These are phyloP conservation scores for Xerus rutilus DNA, from an alignment of 2,797 vertebrate genomes.

Conservation along the genomic window DNA sequence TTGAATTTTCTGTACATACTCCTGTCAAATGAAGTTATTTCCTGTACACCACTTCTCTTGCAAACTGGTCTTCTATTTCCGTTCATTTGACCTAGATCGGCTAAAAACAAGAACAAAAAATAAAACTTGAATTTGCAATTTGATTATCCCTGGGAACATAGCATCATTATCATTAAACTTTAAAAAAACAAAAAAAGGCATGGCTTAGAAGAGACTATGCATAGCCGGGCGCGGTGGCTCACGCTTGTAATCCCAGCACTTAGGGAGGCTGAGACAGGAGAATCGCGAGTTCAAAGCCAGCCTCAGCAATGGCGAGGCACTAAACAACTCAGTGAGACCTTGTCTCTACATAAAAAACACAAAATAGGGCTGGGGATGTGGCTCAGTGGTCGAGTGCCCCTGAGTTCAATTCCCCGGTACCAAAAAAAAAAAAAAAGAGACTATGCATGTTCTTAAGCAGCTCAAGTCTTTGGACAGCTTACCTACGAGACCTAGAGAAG, in stretches of 20 bases:
- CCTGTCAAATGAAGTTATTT: constrained; percentile 86
- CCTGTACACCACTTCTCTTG: constrained; percentile 89
- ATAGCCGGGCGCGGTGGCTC: no score
- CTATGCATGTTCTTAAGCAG: neutral
- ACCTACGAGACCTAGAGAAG: constrained; percentile 97
- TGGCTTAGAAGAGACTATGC: neutral
- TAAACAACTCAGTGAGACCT: no score
- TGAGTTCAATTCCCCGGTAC: no score
- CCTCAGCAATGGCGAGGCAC: no score
- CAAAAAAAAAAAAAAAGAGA: no score
- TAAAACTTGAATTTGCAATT: neutral
- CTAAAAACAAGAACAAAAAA: constrained; percentile 84
- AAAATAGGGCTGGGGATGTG: no score
- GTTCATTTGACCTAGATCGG: constrained; percentile 96
- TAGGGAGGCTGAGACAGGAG: no score
- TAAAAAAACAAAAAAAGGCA: neutral
- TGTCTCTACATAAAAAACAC: no score
- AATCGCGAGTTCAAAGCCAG: no score
- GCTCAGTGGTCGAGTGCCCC: no score
- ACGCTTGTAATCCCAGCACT: no score
- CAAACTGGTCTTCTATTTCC: constrained; percentile 91
- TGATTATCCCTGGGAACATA: neutral
- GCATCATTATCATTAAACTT: neutral
- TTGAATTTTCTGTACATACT: constrained; percentile 91
- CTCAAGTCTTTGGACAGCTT: constrained; percentile 71